Evolutionary conservation across 2,113 vertebrate species (phyloP).

Genomic region (Romanogobio albipinnatus): DNA sequence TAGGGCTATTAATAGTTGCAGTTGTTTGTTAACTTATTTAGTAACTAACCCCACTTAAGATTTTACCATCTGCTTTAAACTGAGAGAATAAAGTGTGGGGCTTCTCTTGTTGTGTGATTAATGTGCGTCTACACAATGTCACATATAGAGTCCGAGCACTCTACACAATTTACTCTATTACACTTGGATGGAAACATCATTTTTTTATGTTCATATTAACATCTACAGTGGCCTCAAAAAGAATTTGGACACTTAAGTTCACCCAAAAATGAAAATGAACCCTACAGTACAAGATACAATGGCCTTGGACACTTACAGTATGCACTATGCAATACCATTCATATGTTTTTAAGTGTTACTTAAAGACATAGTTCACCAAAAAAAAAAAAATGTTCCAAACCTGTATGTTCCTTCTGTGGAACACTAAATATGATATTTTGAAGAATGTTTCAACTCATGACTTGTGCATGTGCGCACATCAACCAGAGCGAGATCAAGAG

Average conservation of each 20-base stretch:
- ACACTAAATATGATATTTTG: neutral
- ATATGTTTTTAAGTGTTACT: neutral
- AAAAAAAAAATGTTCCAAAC: neutral
- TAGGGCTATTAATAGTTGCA: constrained; percentile 34
- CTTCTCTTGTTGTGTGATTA: constrained; percentile 21
- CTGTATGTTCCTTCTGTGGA: neutral
- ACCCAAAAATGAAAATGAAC: neutral
- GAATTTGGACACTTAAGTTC: neutral
- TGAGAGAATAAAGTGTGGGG: constrained; percentile 19
- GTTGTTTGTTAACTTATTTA: constrained; percentile 49
- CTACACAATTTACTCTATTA: neutral
- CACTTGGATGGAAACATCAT: neutral
- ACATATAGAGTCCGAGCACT: neutral
- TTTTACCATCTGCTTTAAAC: constrained; percentile 48
- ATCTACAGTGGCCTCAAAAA: neutral
- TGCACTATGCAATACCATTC: neutral
- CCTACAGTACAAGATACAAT: neutral
- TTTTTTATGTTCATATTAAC: neutral
- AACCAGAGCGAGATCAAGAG: no score
- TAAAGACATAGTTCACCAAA: neutral
- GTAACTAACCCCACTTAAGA: constrained; percentile 37
- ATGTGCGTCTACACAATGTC: constrained; percentile 2
- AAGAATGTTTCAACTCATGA: neutral
- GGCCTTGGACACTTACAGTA: neutral
- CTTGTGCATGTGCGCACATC: no score